A percentile compares a stretch with the other conserved stretches of the same genome.
Conservation (phyloP, 2,888 invertebrate species). For the Spilosoma lubricipeda region DNA sequence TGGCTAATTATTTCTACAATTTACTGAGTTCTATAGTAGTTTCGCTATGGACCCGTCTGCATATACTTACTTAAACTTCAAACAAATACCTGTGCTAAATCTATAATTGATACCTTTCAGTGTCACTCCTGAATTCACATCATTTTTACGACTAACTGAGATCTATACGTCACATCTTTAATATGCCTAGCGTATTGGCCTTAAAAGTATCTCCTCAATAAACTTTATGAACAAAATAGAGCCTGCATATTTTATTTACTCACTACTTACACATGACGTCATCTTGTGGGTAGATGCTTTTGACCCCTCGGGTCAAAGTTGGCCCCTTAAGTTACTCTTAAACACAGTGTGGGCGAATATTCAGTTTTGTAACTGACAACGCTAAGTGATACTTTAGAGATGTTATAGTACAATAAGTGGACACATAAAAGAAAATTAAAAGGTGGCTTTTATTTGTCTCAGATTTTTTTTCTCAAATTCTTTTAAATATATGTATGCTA, state of each 20-base stretch:
- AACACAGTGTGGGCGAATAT: background rate
- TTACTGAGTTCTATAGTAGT: too few relatives aligned
- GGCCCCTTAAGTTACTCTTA: background rate
- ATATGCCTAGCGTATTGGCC: background rate
- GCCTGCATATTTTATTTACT: slow-evolving; percentile 14
- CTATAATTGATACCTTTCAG: background rate
- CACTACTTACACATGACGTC: background rate
- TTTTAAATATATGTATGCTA: too few relatives aligned
- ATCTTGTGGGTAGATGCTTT: background rate
- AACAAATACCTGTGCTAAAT: background rate
- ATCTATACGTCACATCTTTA: too few relatives aligned
- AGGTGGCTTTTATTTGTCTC: background rate
- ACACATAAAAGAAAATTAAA: slow-evolving; percentile 1
- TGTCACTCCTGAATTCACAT: background rate
- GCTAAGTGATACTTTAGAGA: background rate
- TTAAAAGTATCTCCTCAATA: background rate
- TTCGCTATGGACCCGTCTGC: too few relatives aligned
- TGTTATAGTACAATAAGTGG: background rate
- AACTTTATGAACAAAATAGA: background rate
- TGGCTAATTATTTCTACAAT: too few relatives aligned
- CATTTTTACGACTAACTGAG: background rate
- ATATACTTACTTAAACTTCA: background rate
- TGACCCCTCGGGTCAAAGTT: slow-evolving; percentile 7
- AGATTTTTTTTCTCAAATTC: background rate
- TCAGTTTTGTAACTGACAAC: slow-evolving; percentile 1